Conservation (phyloP, 2,888 invertebrate species). For the Dysmachus trigonus region DNA sequence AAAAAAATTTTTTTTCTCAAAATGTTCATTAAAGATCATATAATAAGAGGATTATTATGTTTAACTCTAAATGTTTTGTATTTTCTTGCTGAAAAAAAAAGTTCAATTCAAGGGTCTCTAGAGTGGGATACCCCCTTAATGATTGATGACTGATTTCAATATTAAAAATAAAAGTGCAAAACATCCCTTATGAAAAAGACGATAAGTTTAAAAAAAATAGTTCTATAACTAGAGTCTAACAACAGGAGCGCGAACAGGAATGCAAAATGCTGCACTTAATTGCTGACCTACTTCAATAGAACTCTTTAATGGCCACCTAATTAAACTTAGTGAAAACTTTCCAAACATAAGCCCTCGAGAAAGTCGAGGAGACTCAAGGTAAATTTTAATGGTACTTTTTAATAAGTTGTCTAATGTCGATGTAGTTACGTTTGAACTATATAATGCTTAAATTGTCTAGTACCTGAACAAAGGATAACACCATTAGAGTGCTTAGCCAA, state of each 20-base stretch:
- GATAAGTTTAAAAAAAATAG: background rate
- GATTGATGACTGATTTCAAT: too few relatives aligned
- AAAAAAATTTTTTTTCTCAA: too few relatives aligned
- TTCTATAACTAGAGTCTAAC: background rate
- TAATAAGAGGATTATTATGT: too few relatives aligned
- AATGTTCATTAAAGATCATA: too few relatives aligned
- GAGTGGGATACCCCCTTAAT: too few relatives aligned
- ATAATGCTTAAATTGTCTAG: background rate
- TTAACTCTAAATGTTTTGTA: too few relatives aligned
- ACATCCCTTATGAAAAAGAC: background rate
- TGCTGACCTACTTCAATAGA: background rate
- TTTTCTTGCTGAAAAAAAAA: too few relatives aligned
- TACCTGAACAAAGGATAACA: background rate
- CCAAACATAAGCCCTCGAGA: background rate
- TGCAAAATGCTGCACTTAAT: slow-evolving; percentile 20
- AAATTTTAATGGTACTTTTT: slow-evolving; percentile 18
- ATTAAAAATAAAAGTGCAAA: background rate
- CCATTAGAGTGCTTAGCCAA: background rate
- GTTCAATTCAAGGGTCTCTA: too few relatives aligned
- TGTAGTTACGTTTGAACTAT: background rate
- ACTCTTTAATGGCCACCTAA: slow-evolving; percentile 11
- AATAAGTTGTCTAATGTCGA: background rate
- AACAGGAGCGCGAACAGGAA: background rate
- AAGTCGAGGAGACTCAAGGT: background rate
- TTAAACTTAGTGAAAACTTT: slow-evolving; percentile 25